These are phyloP conservation scores for Carassius auratus DNA, from an alignment of 2,113 vertebrate species.

Conservation along the genomic window DNA sequence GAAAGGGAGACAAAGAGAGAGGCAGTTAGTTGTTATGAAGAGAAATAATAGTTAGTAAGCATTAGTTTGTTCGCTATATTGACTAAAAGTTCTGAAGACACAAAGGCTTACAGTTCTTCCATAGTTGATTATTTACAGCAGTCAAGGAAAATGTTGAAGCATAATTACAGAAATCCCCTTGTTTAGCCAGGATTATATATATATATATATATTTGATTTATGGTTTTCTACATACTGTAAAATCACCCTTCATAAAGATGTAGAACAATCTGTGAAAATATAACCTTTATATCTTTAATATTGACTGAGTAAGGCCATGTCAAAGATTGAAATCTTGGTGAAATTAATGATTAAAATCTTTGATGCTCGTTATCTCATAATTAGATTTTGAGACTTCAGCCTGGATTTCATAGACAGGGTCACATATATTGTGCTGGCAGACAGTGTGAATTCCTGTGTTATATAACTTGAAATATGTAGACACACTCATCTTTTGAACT, in stretches of 20 bases:
- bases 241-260: too few relatives aligned
- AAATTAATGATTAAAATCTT: too few relatives aligned
- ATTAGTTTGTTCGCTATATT: background rate
- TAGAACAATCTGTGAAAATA: too few relatives aligned
- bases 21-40: background rate
- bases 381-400: too few relatives aligned
- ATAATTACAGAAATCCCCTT: background rate
- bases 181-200: background rate
- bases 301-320: too few relatives aligned
- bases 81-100: background rate
- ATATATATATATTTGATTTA: too few relatives aligned
- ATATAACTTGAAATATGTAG: constrained; percentile 43
- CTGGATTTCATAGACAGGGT: too few relatives aligned
- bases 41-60: background rate
- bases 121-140: constrained; percentile 30
- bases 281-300: too few relatives aligned
- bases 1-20: constrained; percentile 15
- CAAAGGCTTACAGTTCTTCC: background rate
- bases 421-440: background rate
- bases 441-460: constrained; percentile 16
- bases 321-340: too few relatives aligned
- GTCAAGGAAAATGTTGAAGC: background rate
- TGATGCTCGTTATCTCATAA: too few relatives aligned
- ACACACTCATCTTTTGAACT: constrained; percentile 60
- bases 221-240: too few relatives aligned